A percentile compares a stretch with the other conserved stretches of the same genome.
Conservation (phyloP, 2,797 vertebrate species). For the Malurus splendens region DNA sequence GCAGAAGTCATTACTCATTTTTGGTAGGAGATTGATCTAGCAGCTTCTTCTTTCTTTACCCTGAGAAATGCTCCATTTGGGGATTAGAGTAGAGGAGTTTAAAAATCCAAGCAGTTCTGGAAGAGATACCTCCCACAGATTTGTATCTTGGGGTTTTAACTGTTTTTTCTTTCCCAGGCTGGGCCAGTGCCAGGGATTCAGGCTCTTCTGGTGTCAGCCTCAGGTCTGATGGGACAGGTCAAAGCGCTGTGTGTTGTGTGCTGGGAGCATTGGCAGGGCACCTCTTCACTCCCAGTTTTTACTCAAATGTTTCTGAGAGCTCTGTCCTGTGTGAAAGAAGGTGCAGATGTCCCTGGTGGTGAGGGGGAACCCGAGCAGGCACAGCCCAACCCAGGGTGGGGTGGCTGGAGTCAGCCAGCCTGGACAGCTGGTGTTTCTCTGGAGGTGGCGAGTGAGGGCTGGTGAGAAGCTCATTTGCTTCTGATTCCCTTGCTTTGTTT, state of each 20-base stretch:
- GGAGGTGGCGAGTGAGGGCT: not conserved
- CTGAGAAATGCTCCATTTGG: not conserved
- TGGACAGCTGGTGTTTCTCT: not conserved
- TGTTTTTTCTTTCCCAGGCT: not conserved
- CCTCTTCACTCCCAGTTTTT: not conserved
- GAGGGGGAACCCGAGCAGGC: not conserved
- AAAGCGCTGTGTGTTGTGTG: not conserved
- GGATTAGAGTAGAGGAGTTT: not conserved
- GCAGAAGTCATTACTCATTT: not conserved
- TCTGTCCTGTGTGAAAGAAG: not conserved
- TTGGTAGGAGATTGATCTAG: fast-evolving
- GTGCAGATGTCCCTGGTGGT: not conserved
- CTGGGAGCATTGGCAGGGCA: not conserved
- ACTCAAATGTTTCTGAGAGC: not conserved
- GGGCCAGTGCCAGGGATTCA: not conserved
- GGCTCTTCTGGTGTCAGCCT: not conserved
- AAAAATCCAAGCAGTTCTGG: not conserved
- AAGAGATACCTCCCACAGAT: not conserved
- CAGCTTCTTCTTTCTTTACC: not conserved
- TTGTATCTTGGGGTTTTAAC: not conserved
- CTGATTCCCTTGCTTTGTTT: not conserved
- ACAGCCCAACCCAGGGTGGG: fast-evolving
- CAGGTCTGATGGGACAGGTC: not conserved
- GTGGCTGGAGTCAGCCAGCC: not conserved
- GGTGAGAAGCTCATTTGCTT: not conserved